Base-by-base conservation (phyloP, 2,888 invertebrate genomes). In the Formica aserva region DNA sequence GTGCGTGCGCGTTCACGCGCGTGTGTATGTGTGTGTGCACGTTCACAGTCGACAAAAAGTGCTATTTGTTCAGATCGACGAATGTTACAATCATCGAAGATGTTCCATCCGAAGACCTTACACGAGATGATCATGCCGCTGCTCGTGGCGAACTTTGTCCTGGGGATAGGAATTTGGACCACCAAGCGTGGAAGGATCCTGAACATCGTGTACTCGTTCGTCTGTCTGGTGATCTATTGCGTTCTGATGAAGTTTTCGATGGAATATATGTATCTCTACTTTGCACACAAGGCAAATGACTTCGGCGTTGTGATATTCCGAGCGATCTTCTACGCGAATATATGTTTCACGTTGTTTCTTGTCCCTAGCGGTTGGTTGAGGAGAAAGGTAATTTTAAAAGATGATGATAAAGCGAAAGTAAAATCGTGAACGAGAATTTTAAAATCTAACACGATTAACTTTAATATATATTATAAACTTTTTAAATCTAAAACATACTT, bases 311-410 rank as follows among this genome's bases (percentile, higher is more conserved):
- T 82, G 8, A 80, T 85, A 11, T 84, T 77, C 15, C 71, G 71
- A n/a, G 80, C 80, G 11, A 65, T 86, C 8, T 87, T 82, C 41
- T 86, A 82, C 29, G 83, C 78, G 1, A 88, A 90, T n/a, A 60
- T 80, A 18, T 29, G 67, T 13, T 55, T 88, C 9, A 67, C 84
- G n/a, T 11, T 88, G 6, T 69, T 71, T 41, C n/a, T 85, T 18
- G 81, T 85, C 1, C 3, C 87, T 35, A 48, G 83, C 6, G 83
- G 75, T 6, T 89, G 90, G 83, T 13, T 85, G 22, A 86, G 86
- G 1, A 60, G 48, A 1, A 86, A 87, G 85, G 90, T 90, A 77
- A 57, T 15, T 77, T 55, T n/a, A 13, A 29, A 4, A 9, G 45
- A 55, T 29, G 3, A 22, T 26, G 5, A 0, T 38, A 26, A 38